Evolutionary conservation across 2,113 vertebrate species (phyloP).

Genomic region (Elephantulus edwardii): DNA sequence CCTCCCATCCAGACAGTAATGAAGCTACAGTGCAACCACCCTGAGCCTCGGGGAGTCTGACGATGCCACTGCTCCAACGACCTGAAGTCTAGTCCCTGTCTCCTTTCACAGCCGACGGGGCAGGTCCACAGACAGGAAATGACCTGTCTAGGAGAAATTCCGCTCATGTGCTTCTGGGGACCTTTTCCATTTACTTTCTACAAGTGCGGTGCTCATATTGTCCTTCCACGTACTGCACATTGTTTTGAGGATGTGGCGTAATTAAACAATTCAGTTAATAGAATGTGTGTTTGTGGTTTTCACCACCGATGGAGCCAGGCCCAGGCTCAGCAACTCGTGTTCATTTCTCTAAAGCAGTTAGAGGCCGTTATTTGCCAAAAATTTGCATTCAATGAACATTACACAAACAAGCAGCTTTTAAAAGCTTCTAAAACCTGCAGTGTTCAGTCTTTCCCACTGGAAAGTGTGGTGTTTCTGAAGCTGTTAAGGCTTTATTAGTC

Average conservation of each 20-base stretch:
- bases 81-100: background rate
- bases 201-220: background rate
- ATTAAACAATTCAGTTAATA: slow-evolving; percentile 55
- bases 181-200: slow-evolving; percentile 12
- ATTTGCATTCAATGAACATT: slow-evolving; percentile 64
- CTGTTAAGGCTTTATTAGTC: slow-evolving; percentile 68
- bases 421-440: slow-evolving; percentile 53
- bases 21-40: background rate
- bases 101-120: too few species aligned
- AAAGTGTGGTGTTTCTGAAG: slow-evolving; percentile 52
- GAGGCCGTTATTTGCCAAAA: slow-evolving; percentile 60
- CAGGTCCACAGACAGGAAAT: slow-evolving; percentile 5
- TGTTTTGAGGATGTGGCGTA: slow-evolving; percentile 50
- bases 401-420: slow-evolving; percentile 60
- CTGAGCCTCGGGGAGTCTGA: background rate
- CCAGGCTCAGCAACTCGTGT: slow-evolving; percentile 17
- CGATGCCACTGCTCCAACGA: background rate
- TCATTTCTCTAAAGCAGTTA: slow-evolving; percentile 58
- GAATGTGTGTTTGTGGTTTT: slow-evolving; percentile 46
- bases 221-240: background rate
- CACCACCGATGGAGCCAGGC: background rate
- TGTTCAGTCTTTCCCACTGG: slow-evolving; percentile 59
- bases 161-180: slow-evolving; percentile 57
- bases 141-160: slow-evolving; percentile 39
- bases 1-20: background rate